A percentile compares a stretch with the other conserved stretches of the same genome.
Evolutionary conservation across 2,797 vertebrate species (phyloP).

Genomic region (Caiman crocodilus): DNA sequence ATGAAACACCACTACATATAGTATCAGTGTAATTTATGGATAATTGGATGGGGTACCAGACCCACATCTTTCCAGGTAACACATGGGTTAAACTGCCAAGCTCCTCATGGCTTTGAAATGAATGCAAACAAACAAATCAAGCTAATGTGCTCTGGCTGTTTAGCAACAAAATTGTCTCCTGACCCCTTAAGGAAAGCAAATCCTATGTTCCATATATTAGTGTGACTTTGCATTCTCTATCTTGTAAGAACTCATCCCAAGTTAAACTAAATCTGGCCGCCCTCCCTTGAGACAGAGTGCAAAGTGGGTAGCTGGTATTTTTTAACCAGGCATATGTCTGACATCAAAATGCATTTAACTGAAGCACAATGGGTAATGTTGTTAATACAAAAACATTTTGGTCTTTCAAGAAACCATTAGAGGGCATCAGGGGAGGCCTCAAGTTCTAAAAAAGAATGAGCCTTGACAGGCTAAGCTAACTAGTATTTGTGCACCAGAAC

Average conservation of each 20-base stretch:
- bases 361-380: constrained; percentile 72
- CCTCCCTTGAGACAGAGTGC: constrained; percentile 54
- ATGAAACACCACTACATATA: constrained; percentile 21
- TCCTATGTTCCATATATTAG: constrained; percentile 49
- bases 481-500: constrained; percentile 53
- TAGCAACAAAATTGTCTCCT: constrained; percentile 46
- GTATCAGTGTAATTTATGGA: background rate
- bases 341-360: constrained; percentile 78
- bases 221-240: constrained; percentile 22
- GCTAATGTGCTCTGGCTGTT: constrained; percentile 56
- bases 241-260: constrained; percentile 11
- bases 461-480: constrained; percentile 78
- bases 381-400: constrained; percentile 78
- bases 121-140: constrained; percentile 65
- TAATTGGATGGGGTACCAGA: constrained; percentile 31
- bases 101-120: constrained; percentile 37
- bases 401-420: constrained; percentile 80
- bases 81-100: constrained; percentile 22
- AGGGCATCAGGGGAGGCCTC: constrained; percentile 75
- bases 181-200: constrained; percentile 41
- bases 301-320: constrained; percentile 45
- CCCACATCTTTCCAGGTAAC: constrained; percentile 35
- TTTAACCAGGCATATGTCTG: constrained; percentile 60
- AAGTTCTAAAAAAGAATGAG: constrained; percentile 76
- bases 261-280: constrained; percentile 52